Evolutionary conservation across 2,113 vertebrate genomes (phyloP).

Genomic region (Paraplagusia blochii): DNA sequence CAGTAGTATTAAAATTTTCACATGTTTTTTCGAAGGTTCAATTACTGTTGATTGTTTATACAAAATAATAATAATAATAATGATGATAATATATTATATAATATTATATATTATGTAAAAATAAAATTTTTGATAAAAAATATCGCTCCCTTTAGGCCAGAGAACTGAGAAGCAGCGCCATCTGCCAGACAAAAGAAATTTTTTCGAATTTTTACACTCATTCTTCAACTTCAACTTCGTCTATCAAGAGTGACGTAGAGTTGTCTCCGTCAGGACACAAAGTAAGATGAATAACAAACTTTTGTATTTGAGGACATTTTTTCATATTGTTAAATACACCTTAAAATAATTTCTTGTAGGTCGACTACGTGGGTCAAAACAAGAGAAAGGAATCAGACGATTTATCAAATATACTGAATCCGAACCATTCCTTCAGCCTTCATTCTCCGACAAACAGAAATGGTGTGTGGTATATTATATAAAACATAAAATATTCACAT

Average conservation of each 20-base stretch:
- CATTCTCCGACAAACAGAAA: slow-evolving; percentile 38
- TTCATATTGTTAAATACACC: not conserved
- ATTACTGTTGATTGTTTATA: no score
- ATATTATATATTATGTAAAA: no score
- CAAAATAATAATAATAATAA: no score
- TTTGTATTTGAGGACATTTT: no score
- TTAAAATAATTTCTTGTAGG: slow-evolving; percentile 28
- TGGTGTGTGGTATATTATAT: slow-evolving; percentile 43
- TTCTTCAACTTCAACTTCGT: slow-evolving; percentile 13
- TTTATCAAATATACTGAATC: slow-evolving; percentile 26
- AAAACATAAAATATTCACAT: not conserved
- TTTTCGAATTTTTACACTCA: slow-evolving; percentile 43
- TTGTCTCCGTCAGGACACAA: slow-evolving; percentile 38
- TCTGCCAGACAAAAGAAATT: slow-evolving; percentile 40
- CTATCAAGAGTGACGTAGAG: slow-evolving; percentile 6
- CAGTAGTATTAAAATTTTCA: no score
- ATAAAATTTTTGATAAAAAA: no score
- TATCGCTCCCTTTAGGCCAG: no score
- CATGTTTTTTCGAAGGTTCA: no score
- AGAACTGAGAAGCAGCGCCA: slow-evolving; percentile 32
- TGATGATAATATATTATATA: no score
- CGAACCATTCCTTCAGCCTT: slow-evolving; percentile 29
- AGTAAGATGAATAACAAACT: slow-evolving; percentile 24
- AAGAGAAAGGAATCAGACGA: slow-evolving; percentile 32
- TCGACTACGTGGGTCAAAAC: slow-evolving; percentile 35